Conservation (phyloP, 2,888 invertebrate genomes). For the Endotricha flammealis region DNA sequence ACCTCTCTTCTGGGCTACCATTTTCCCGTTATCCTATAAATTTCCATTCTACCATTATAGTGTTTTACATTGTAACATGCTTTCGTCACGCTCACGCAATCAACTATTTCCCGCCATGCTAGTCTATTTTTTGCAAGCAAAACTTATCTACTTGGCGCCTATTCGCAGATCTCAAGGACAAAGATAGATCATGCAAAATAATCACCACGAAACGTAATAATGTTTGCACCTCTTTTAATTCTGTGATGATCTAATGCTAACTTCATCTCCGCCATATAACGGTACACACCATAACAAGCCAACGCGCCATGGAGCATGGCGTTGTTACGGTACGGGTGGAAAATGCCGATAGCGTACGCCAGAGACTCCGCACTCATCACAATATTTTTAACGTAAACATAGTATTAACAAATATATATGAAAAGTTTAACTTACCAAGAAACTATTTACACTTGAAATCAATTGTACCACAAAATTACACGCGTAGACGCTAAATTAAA, state of each 20-base stretch:
- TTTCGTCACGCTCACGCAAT: constrained; percentile 28
- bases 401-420: constrained; percentile 3
- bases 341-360: constrained; percentile 49
- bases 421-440: constrained; percentile 38
- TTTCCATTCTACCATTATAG: too few species aligned
- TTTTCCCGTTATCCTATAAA: constrained; percentile 41
- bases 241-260: constrained; percentile 26
- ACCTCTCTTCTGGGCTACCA: constrained; percentile 70
- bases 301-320: constrained; percentile 67
- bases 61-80: constrained; percentile 24
- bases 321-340: constrained; percentile 49
- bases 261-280: constrained; percentile 32
- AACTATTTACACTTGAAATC: constrained; percentile 37
- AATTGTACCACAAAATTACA: constrained; percentile 44
- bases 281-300: constrained; percentile 44
- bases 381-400: constrained; percentile 12
- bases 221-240: constrained; percentile 18
- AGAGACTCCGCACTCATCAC: constrained; percentile 18
- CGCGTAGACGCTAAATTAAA: constrained; percentile 65
- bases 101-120: constrained; percentile 52
- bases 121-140: constrained; percentile 28
- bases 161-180: constrained; percentile 58
- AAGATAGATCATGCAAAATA: constrained; percentile 41
- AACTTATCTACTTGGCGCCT: constrained; percentile 52
- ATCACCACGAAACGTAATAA: constrained; percentile 24